phyloP scores from a whole-genome alignment of 2,888 invertebrate genomes.

The Cyrtodaria siliqua region DNA sequence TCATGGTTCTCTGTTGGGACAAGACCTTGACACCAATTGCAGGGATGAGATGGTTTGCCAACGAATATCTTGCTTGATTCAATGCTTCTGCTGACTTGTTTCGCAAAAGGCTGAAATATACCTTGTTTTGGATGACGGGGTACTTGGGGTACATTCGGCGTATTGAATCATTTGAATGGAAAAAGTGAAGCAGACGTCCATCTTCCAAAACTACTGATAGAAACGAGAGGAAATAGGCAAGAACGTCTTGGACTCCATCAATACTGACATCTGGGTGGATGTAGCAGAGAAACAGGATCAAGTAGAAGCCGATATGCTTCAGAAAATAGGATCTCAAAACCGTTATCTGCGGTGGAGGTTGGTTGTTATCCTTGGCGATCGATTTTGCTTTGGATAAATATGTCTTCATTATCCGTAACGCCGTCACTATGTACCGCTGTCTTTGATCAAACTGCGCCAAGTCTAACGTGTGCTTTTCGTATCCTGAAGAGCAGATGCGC shows the following conservation, averaged over 20 bases:
- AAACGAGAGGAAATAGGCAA: constrained; percentile 24
- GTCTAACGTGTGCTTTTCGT: constrained; percentile 66
- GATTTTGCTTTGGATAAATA: constrained; percentile 41
- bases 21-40: constrained; percentile 19
- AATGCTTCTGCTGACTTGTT: constrained; percentile 37
- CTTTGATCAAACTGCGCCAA: constrained; percentile 34
- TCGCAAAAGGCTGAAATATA: constrained; percentile 39
- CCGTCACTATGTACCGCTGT: constrained; percentile 60
- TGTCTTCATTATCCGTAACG: constrained; percentile 63
- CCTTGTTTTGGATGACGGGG: not conserved
- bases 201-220: constrained; percentile 22
- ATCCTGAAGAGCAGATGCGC: constrained; percentile 62
- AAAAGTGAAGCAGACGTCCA: constrained; percentile 49
- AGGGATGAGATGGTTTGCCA: constrained; percentile 35
- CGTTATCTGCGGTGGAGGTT: constrained; percentile 28
- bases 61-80: constrained; percentile 40
- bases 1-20: too few relatives aligned
- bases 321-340: constrained; percentile 47
- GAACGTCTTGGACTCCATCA: constrained; percentile 18
- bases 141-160: constrained; percentile 32
- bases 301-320: constrained; percentile 49
- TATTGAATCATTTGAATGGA: constrained; percentile 47
- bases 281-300: constrained; percentile 32
- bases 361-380: constrained; percentile 4
- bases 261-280: constrained; percentile 10